phyloP scores from a whole-genome alignment of 2,888 invertebrate genomes.

The Drosophila setosimentum region DNA sequence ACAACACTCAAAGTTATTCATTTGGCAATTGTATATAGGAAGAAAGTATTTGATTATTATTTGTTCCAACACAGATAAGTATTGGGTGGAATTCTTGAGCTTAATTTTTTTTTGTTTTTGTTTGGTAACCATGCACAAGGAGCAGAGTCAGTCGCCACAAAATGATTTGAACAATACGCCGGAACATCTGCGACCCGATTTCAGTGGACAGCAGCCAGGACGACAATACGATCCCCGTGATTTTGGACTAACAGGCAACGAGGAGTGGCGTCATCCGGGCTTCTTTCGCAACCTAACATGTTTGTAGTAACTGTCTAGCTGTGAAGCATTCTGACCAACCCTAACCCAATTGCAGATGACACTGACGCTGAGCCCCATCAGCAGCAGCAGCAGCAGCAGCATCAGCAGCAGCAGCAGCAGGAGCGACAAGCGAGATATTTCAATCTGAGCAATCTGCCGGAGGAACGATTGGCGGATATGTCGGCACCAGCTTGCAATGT shows the following conservation, averaged over 20 bases:
- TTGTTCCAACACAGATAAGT: slow-evolving; percentile 21
- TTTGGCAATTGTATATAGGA: slow-evolving; percentile 8
- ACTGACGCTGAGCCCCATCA: slow-evolving; percentile 25
- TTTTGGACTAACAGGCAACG: slow-evolving; percentile 47
- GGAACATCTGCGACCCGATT: slow-evolving; percentile 46
- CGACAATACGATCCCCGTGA: slow-evolving; percentile 51
- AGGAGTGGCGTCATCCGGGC: slow-evolving; percentile 58
- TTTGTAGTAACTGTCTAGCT: slow-evolving; percentile 26
- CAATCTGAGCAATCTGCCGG: slow-evolving; percentile 45
- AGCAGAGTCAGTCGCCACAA: slow-evolving; percentile 3
- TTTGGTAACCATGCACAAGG: slow-evolving; percentile 1
- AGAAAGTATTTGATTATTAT: slow-evolving; percentile 2
- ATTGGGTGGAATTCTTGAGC: slow-evolving; percentile 13
- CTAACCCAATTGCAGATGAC: slow-evolving; percentile 36
- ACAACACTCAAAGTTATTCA: slow-evolving; percentile 6
- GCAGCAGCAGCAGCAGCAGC: slow-evolving; percentile 6
- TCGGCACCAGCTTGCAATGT: slow-evolving; percentile 39
- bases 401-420: slow-evolving; percentile 4
- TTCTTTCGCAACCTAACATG: slow-evolving; percentile 54
- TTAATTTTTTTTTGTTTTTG: neutral
- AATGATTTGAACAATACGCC: slow-evolving; percentile 51
- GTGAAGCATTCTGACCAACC: neutral
- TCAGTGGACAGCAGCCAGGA: slow-evolving; percentile 26
- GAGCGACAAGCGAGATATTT: slow-evolving; percentile 14
- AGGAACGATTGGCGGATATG: slow-evolving; percentile 47